Evolutionary conservation across 2,888 invertebrate species (phyloP).

Genomic region (Myopa testacea): DNA sequence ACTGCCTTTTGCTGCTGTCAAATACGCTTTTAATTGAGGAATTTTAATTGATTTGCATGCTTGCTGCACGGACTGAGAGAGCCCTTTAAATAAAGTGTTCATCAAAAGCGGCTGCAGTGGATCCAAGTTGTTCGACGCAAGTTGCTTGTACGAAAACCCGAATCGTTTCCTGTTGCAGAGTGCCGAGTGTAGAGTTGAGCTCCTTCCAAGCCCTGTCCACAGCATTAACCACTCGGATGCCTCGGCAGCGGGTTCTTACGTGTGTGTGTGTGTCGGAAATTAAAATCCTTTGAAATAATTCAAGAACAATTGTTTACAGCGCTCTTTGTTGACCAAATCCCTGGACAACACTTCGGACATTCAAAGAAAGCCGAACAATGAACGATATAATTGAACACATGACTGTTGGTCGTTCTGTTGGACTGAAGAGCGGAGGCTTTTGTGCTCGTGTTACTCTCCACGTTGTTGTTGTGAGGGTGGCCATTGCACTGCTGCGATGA

Average conservation of each 20-base stretch:
- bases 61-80: too few relatives aligned
- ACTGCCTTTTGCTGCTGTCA: background rate
- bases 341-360: constrained; percentile 19
- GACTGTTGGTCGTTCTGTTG: constrained; percentile 21
- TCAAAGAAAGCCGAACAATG: constrained; percentile 24
- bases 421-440: background rate
- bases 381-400: constrained; percentile 25
- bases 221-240: background rate
- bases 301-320: constrained; percentile 22
- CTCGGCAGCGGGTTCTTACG: background rate
- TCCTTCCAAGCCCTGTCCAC: background rate
- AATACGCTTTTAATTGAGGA: background rate
- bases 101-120: too few relatives aligned
- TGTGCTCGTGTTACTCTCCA: background rate
- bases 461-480: background rate
- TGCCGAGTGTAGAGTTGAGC: background rate
- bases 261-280: background rate
- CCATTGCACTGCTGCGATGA: background rate
- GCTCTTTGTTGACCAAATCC: constrained; percentile 17
- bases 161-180: background rate
- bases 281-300: constrained; percentile 2
- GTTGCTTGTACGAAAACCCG: background rate
- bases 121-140: background rate
- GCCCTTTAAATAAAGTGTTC: too few relatives aligned
- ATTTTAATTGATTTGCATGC: constrained; percentile 2